Conservation (phyloP, 2,113 vertebrate species). For the Azemiops feae region DNA sequence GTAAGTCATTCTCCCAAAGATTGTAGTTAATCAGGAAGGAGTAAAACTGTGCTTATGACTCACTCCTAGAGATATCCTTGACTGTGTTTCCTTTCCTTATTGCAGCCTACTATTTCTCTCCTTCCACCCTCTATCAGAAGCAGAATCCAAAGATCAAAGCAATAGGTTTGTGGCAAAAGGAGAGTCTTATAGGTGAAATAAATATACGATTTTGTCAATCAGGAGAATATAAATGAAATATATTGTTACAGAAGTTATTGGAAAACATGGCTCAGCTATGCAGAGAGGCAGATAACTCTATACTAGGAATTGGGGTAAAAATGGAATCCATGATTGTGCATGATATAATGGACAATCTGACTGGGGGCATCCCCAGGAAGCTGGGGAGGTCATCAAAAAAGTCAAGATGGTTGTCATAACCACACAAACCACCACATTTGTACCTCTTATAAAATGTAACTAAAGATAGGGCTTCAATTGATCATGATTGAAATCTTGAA, state of each 20-base stretch:
- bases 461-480: background rate
- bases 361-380: background rate
- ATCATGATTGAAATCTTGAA: background rate
- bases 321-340: background rate
- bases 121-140: background rate
- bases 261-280: background rate
- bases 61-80: background rate
- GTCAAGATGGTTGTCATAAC: background rate
- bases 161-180: background rate
- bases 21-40: background rate
- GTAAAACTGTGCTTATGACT: background rate
- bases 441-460: background rate
- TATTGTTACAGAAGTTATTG: background rate
- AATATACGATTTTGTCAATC: background rate
- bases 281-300: background rate
- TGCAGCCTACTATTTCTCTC: background rate
- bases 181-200: background rate
- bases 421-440: background rate
- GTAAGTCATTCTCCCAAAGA: background rate
- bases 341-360: background rate
- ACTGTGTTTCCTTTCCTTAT: background rate
- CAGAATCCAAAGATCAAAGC: background rate
- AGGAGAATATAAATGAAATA: background rate
- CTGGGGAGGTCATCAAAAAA: background rate
- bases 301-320: background rate